A percentile compares a stretch with the other conserved stretches of the same genome.
phyloP scores from a whole-genome alignment of 92 coral and sea anemone species.

The Paragorgia papillata region DNA sequence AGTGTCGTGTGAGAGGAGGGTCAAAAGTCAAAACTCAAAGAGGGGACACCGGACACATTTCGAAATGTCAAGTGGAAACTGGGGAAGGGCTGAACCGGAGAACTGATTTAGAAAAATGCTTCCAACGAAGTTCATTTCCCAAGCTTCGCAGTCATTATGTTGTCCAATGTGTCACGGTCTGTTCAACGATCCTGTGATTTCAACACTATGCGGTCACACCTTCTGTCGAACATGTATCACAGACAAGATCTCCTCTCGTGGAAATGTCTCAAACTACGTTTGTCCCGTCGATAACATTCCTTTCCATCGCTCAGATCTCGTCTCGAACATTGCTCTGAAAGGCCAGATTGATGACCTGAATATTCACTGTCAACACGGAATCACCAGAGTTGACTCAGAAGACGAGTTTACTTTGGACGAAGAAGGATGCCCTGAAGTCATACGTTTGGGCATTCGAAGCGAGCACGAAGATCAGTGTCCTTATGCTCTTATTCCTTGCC shows the following conservation, averaged over 20 bases:
- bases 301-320: slow-evolving; percentile 70
- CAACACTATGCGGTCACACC: slow-evolving; percentile 96
- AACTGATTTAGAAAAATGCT: slow-evolving; percentile 64
- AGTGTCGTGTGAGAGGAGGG: not conserved
- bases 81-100: too few species aligned
- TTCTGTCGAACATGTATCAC: slow-evolving; percentile 87
- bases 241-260: slow-evolving; percentile 55
- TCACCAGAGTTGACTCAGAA: slow-evolving; percentile 88
- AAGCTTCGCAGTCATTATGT: slow-evolving; percentile 81
- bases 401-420: slow-evolving; percentile 85
- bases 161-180: slow-evolving; percentile 86
- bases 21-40: too few species aligned
- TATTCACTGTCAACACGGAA: slow-evolving; percentile 92
- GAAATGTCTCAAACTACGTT: slow-evolving; percentile 60
- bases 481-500: slow-evolving; percentile 86
- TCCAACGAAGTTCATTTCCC: slow-evolving; percentile 86
- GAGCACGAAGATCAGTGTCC: slow-evolving; percentile 88
- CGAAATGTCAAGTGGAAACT: too few species aligned
- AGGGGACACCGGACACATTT: too few species aligned
- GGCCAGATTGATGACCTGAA: slow-evolving; percentile 90
- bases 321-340: slow-evolving; percentile 85
- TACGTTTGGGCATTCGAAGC: slow-evolving; percentile 70
- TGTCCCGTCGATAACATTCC: slow-evolving; percentile 84
- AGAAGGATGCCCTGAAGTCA: slow-evolving; percentile 81
- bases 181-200: slow-evolving; percentile 86